A percentile compares a stretch with the other conserved stretches of the same genome.
These are phyloP conservation scores for Eupsittula cactorum DNA, from an alignment of 2,113 vertebrate species.

Conservation along the genomic window DNA sequence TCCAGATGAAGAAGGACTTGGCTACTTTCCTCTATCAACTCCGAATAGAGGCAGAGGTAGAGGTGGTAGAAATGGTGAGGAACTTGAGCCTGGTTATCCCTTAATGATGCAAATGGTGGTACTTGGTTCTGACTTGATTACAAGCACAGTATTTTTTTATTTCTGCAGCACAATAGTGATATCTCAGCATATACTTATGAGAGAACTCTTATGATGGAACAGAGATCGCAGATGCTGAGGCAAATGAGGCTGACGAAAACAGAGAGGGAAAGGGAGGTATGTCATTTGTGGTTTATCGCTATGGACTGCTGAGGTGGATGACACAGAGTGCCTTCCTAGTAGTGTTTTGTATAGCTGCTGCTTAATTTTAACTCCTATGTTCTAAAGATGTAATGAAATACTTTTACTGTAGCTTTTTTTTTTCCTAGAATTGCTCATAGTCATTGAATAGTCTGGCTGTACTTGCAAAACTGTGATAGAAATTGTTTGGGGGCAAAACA, in stretches of 20 bases:
- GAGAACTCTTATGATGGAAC: slow-evolving; percentile 98
- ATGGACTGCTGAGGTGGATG: not conserved
- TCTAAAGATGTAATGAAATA: not conserved
- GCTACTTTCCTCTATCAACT: slow-evolving; percentile 95
- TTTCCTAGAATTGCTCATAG: not conserved
- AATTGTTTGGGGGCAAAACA: not conserved
- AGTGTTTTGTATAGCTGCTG: not conserved
- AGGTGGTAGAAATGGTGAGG: slow-evolving; percentile 97
- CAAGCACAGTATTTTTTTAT: not conserved
- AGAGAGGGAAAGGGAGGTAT: slow-evolving; percentile 91
- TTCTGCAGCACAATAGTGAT: slow-evolving; percentile 90
- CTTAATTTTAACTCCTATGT: not conserved
- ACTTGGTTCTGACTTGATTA: not conserved
- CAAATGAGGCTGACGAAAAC: slow-evolving; percentile 97
- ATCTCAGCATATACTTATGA: slow-evolving; percentile 98
- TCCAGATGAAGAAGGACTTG: slow-evolving; percentile 99
- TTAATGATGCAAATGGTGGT: not conserved
- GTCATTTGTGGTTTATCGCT: not conserved
- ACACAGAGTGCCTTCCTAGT: not conserved
- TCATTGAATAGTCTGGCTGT: not conserved
- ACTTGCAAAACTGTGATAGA: not conserved
- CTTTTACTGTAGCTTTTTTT: not conserved
- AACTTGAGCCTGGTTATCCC: not conserved
- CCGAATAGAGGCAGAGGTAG: slow-evolving; percentile 95
- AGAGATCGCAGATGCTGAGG: slow-evolving; percentile 96